Conservation (phyloP, 2,888 invertebrate species). For the Parnassius smintheus region DNA sequence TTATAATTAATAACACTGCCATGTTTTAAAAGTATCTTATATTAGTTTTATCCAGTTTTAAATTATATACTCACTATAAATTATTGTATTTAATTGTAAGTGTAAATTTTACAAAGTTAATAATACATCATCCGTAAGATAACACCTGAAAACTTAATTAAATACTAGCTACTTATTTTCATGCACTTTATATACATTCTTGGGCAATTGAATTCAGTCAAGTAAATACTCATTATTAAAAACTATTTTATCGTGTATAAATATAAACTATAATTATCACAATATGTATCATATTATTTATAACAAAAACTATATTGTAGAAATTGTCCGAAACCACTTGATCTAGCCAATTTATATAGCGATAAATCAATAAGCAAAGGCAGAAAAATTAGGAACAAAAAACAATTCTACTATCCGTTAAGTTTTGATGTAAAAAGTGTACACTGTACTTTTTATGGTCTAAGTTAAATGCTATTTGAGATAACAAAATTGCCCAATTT, state of each 20-base stretch:
- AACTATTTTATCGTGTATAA: too few species aligned
- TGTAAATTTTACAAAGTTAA: conserved; percentile 56
- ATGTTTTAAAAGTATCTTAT: conserved; percentile 40
- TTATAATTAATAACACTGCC: conserved; percentile 42
- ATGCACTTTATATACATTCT: conserved; percentile 28
- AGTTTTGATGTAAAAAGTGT: too few species aligned
- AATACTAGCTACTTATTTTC: conserved; percentile 17
- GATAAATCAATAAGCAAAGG: too few species aligned
- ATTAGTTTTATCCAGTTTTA: conserved; percentile 40
- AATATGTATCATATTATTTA: too few species aligned
- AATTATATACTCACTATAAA: conserved; percentile 39
- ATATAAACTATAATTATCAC: too few species aligned
- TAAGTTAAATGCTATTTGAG: too few species aligned
- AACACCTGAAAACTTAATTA: conserved; percentile 1
- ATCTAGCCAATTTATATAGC: too few species aligned
- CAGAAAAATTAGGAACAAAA: too few species aligned
- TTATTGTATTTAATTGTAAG: conserved; percentile 57
- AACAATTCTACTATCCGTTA: too few species aligned
- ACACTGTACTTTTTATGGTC: too few species aligned
- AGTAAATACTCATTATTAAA: background rate
- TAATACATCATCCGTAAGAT: conserved; percentile 36
- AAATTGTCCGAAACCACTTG: too few species aligned
- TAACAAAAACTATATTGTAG: too few species aligned
- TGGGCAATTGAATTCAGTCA: conserved; percentile 24
- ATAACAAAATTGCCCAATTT: conserved; percentile 45